Base-by-base conservation (phyloP, 2,797 vertebrate genomes). In the Pygocentrus nattereri region DNA sequence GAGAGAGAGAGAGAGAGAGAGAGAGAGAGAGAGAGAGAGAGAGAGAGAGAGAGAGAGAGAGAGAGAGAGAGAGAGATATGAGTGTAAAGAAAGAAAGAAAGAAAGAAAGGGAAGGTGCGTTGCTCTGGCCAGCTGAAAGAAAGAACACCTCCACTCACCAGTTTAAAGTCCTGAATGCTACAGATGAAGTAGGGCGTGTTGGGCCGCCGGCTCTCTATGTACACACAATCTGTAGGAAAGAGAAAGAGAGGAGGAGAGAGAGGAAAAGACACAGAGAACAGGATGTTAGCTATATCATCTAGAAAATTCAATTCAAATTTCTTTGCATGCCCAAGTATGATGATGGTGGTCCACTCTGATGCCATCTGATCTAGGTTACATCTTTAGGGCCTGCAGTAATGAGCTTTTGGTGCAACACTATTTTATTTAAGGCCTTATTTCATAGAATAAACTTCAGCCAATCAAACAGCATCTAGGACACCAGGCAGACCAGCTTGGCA, bases 101-200 rank as follows among this genome's bases (percentile, higher is more conserved):
- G 13, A 31, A 31, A 23, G 52, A 54, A 27, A 44, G n/a, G 30
- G 50, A 23, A 38, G 6, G 38, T 3, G 38, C 6, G 50, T 23
- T n/a, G 77, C 78, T 71, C 23, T 21, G 78, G 82, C 74, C 25
- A 47, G 0, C 65, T 67, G 80, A 54, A 81, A 78, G 58, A 38
- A 82, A 74, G 69, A 58, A 31, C 41, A 54, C 75, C 59, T 87
- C 74, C 90, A 95, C 98, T 99, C 96, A 99, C 98, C 98, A 99
- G 94, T 93, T 99, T 99, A 96, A 99, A 99, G 94, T 99, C 98
- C 95, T 99, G 98, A 94, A 99, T 99, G 96, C 98, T 99, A 96
- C 98, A 99, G 95, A 99, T 99, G 96, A 99, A 99, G 93, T 99
- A 99, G 59, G 98, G 98, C 61, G 97, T 99, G 91, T 99, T 99